A percentile compares a stretch with the other conserved stretches of the same genome.
These are phyloP conservation scores for Dasysyrphus albostriatus DNA, from an alignment of 2,888 invertebrate genomes.

Conservation along the genomic window DNA sequence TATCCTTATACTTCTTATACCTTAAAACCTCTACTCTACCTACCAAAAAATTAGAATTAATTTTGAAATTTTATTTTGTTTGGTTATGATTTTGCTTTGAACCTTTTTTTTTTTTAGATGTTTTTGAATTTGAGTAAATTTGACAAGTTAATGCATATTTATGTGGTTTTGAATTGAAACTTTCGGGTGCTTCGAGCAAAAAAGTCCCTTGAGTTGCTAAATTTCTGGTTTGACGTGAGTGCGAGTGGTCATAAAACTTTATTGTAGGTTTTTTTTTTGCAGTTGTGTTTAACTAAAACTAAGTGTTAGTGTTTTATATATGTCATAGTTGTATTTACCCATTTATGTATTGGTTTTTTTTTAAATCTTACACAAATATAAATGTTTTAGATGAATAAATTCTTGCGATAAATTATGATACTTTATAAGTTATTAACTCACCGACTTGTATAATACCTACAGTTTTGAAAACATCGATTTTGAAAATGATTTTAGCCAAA, in stretches of 20 bases:
- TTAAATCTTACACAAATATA: too few species aligned
- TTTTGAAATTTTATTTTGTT: background rate
- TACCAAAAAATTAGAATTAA: conserved; percentile 4
- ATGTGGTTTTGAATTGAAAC: background rate
- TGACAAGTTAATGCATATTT: background rate
- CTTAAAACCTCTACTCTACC: background rate
- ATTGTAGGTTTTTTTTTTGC: too few species aligned
- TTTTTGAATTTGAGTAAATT: background rate
- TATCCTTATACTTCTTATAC: background rate
- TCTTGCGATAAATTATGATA: too few species aligned
- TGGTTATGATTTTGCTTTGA: conserved; percentile 4
- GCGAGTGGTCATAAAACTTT: background rate
- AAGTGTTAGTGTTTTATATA: too few species aligned
- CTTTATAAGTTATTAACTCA: too few species aligned
- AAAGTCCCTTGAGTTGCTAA: background rate
- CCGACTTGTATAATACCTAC: too few species aligned
- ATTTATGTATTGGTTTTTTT: too few species aligned
- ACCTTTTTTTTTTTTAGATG: background rate
- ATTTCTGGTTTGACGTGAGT: background rate
- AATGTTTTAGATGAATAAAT: too few species aligned
- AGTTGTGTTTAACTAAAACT: too few species aligned
- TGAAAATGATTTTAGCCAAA: too few species aligned
- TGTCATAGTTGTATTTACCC: too few species aligned
- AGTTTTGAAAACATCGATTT: too few species aligned
- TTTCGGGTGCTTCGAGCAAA: background rate